phyloP scores from a whole-genome alignment of 35 echinoderm and acorn worm species.

The Ptychodera flava region DNA sequence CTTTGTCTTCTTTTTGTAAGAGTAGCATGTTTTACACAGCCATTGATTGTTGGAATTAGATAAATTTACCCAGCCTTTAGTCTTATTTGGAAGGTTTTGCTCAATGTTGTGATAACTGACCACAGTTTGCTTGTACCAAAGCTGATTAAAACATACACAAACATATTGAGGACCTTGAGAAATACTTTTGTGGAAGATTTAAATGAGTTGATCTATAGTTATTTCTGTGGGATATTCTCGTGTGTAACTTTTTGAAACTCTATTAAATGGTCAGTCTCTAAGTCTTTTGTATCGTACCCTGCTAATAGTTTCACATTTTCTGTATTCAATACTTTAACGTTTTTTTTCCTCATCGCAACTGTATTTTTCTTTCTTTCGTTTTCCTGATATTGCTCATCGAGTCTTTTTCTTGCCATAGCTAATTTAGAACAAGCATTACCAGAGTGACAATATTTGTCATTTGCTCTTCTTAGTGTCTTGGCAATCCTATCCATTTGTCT shows the following conservation, averaged over 20 bases:
- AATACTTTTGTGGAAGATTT: constrained; percentile 17
- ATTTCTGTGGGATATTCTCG: background rate
- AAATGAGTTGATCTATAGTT: background rate
- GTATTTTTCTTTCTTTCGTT: background rate
- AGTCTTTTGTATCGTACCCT: too few relatives aligned
- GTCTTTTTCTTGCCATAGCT: background rate
- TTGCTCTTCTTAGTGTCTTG: background rate
- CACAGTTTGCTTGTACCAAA: constrained; percentile 33
- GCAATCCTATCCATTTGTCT: background rate
- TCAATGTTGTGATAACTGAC: background rate
- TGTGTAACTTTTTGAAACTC: background rate
- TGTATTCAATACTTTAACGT: background rate
- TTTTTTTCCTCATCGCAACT: constrained; percentile 11
- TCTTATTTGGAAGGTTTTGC: background rate
- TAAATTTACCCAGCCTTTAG: too few relatives aligned
- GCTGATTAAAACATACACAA: constrained; percentile 32
- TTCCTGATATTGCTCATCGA: background rate
- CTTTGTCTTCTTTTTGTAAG: background rate
- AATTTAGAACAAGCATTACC: background rate
- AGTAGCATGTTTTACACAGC: constrained; percentile 29
- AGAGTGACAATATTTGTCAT: background rate
- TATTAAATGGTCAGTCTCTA: background rate
- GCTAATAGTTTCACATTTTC: too few relatives aligned
- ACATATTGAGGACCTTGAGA: constrained; percentile 24
- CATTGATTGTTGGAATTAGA: background rate